Percentiles rank a stretch among this genome's conserved stretches.
These are phyloP conservation scores for Trilocha varians DNA, from an alignment of 2,888 invertebrate species.

Conservation along the genomic window DNA sequence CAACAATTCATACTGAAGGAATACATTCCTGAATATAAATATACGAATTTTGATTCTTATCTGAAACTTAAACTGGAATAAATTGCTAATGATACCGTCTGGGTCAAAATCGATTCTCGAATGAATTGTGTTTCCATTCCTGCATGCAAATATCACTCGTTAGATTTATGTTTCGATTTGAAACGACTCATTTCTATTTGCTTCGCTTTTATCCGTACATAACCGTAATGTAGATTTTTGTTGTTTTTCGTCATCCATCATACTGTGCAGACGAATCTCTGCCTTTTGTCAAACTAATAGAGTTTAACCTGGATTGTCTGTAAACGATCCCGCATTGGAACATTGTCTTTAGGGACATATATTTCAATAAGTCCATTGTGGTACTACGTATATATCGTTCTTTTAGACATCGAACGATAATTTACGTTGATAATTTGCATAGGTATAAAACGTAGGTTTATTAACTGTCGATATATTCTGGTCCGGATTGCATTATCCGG, in stretches of 20 bases:
- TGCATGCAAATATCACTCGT: slow-evolving; percentile 53
- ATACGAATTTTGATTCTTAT: not conserved
- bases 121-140: slow-evolving; percentile 30
- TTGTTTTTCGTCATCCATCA: slow-evolving; percentile 34
- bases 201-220: slow-evolving; percentile 54
- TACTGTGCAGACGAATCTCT: slow-evolving; percentile 21
- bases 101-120: slow-evolving; percentile 20
- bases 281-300: slow-evolving; percentile 27
- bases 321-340: slow-evolving; percentile 27
- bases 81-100: slow-evolving; percentile 9
- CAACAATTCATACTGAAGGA: not conserved
- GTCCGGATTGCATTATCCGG: not conserved
- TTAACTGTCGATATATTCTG: not conserved
- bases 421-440: slow-evolving; percentile 54
- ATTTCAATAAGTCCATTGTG: slow-evolving; percentile 62
- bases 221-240: slow-evolving; percentile 47
- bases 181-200: slow-evolving; percentile 55
- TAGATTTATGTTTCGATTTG: slow-evolving; percentile 55
- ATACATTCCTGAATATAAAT: not conserved
- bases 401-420: slow-evolving; percentile 60
- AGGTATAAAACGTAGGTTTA: slow-evolving; percentile 34
- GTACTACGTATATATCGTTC: slow-evolving; percentile 60
- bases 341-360: slow-evolving; percentile 63
- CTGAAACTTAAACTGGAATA: slow-evolving; percentile 6
- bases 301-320: slow-evolving; percentile 30